Evolutionary conservation across 2,113 vertebrate species (phyloP), one percentile per base, ranked within the genome.

Genomic region (Mus spicilegus): DNA sequence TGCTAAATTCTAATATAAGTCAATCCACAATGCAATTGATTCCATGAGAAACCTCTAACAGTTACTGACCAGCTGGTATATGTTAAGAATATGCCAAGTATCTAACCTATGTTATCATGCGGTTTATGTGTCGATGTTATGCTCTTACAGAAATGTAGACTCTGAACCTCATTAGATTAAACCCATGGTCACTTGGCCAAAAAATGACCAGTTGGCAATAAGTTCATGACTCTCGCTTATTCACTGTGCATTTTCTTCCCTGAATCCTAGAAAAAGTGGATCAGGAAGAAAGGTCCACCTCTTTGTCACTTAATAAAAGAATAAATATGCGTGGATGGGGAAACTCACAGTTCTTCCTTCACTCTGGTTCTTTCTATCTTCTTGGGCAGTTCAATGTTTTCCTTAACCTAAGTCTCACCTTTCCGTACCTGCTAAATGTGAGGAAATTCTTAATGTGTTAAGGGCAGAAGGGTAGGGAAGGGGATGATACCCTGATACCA

Each of bases 121-220:
- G 3, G 30, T n/a, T 22, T 58, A 24, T 12, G 5, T 65, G 72
- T 9, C 85, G 7, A 61, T 87, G 67, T 65, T 26, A 3, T 8
- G 63, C 63, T 84, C 70, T 84, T 91, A 94, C 80, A 70, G 39
- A 91, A 89, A 81, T 81, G 42, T 51, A 91, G 33, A 77, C 56
- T 84, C 49, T 75, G 39, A 85, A 30, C 22, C 6, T 95, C 72
- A 77, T 13, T 97, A 61, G 14, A 72, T 77, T 77, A 90, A 93
- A 65, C 58, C 54, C 10, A 6, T 78, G 7, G 9, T 92, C 58
- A 61, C 51, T 93, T 54, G 30, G 46, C 33, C 72, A 92, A 36
- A 96, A 69, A 92, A 49, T 56, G 7, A 8, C 5, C 19, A 63
- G 1, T 17, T 88, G 67, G 39, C 85, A 90, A 54, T 93, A 87